phyloP scores from a whole-genome alignment of 2,888 invertebrate species.

The Atrina japonica region DNA sequence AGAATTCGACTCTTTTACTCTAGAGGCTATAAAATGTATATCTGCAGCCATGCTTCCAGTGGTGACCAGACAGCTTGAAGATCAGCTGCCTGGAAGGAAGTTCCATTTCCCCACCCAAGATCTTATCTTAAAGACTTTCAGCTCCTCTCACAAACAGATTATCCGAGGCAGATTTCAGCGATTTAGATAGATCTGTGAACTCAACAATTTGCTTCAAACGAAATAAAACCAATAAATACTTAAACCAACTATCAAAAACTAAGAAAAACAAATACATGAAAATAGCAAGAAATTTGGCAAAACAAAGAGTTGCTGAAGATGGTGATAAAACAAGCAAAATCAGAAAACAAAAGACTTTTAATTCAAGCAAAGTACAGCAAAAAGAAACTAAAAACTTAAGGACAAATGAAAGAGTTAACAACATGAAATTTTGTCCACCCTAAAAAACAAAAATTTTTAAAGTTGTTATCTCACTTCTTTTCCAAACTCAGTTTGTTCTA shows the following conservation, averaged over 20 bases:
- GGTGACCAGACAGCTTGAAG: background rate
- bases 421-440: too few species aligned
- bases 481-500: too few species aligned
- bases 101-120: background rate
- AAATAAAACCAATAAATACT: slow-evolving; percentile 5
- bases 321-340: background rate
- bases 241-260: slow-evolving; percentile 3
- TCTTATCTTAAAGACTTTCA: background rate
- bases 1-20: too few species aligned
- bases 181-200: background rate
- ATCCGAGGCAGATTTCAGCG: slow-evolving; percentile 2
- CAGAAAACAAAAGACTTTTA: too few species aligned
- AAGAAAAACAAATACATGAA: background rate
- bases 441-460: too few species aligned
- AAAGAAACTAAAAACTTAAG: too few species aligned
- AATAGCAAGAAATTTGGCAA: slow-evolving; percentile 13
- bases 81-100: slow-evolving; percentile 7
- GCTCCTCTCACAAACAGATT: slow-evolving; percentile 7
- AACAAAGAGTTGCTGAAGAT: slow-evolving; percentile 4
- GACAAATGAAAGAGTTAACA: too few species aligned
- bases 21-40: background rate
- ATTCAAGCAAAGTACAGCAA: too few species aligned
- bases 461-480: too few species aligned
- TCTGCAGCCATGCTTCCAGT: background rate
- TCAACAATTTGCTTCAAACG: slow-evolving; percentile 3